Evolutionary conservation across 2,888 invertebrate genomes (phyloP), one percentile per base, ranked within the genome.

Genomic region (Plagodis dolabraria): DNA sequence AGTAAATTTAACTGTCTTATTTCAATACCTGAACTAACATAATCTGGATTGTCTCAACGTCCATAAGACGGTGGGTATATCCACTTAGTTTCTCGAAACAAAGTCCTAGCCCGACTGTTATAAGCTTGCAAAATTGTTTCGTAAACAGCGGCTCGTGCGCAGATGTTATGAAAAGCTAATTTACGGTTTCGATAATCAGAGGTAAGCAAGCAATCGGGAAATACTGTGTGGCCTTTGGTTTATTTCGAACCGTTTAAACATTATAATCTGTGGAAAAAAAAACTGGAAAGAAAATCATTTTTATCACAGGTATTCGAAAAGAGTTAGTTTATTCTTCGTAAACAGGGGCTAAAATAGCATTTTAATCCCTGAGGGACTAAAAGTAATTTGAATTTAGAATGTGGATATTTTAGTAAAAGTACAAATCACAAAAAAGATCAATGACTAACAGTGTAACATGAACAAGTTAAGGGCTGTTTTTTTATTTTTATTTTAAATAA

Each of bases 161-260:
- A 47, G 55, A 52, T 60, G 52, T 60, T 60, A 47, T 60, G 60
- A 48, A 55, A 56, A 56, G 60, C 44, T 47, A 44, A 60, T 60
- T 60, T 55, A 60, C 60, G 40, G 51, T 22, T 9, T 34, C 55
- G 60, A 48, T 51, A 55, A 55, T 54, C 54, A 51, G 47, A 59
- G 51, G 54, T 50, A 46, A 42, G 33, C 47, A 46, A 42, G 33
- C 47, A 54, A 45, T 43, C 34, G 50, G 49, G 54, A 54, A 53
- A 59, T 42, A 53, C 33, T 33, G 12, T 36, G 33, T 34, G 59
- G 49, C 49, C 49, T 53, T 53, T 50, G 50, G 53, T 33, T 59
- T 47, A 55, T 52, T 59, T 54, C 36, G 6, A 43, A 54, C 43
- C 36, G 33, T 47, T 55, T 10, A 45, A 38, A 44, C 43, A 36